These are phyloP conservation scores for Stegostoma tigrinum DNA, from an alignment of 2,113 vertebrate species.

Conservation along the genomic window DNA sequence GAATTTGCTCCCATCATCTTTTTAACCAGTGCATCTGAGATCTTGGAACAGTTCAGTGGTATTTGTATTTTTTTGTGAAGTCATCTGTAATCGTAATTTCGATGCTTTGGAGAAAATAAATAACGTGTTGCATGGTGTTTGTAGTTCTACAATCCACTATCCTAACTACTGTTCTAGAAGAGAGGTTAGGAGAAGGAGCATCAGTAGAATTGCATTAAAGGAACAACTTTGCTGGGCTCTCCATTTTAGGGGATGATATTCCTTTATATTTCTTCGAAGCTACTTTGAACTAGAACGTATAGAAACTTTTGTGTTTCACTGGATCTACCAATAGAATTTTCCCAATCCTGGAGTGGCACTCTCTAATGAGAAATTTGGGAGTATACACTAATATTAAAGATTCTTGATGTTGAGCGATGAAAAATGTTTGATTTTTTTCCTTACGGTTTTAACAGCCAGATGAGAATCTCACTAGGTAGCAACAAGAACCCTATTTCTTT, in stretches of 20 bases:
- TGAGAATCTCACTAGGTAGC: no score
- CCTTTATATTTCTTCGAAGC: background rate
- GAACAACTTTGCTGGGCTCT: background rate
- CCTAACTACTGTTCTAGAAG: background rate
- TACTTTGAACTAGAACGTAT: background rate
- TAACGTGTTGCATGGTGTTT: background rate
- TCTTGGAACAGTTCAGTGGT: background rate
- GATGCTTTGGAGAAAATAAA: background rate
- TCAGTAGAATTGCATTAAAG: background rate
- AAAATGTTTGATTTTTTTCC: no score
- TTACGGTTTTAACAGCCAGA: no score
- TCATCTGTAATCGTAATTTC: background rate
- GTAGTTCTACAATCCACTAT: background rate
- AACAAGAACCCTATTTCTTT: no score
- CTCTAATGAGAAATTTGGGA: no score
- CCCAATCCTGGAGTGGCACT: no score
- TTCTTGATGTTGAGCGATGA: no score
- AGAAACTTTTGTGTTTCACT: background rate
- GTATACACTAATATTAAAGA: no score
- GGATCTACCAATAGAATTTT: no score
- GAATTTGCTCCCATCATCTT: background rate
- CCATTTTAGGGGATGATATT: background rate
- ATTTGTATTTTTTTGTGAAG: background rate
- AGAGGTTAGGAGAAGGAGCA: background rate
- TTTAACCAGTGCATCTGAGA: background rate